Conservation (phyloP, 1,140 invertebrate species). For the Micrasema longulum region DNA sequence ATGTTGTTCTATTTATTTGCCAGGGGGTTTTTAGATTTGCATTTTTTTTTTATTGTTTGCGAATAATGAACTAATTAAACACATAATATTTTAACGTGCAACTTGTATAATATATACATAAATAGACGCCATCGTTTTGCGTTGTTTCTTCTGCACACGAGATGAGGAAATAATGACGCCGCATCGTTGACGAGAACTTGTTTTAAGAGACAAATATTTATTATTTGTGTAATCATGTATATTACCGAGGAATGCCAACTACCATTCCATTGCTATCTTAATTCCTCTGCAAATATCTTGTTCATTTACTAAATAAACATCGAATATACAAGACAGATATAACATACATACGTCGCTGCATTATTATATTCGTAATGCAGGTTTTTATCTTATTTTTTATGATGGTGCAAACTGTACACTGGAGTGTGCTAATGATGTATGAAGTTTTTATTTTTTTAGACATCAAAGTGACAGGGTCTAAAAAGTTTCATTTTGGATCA, state of each 20-base stretch:
- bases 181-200: slow-evolving; percentile 25
- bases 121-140: neutral
- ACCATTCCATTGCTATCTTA: slow-evolving; percentile 16
- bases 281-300: slow-evolving; percentile 10
- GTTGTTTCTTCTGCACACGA: neutral
- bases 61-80: no score
- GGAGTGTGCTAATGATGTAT: no score
- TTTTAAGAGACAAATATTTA: slow-evolving; percentile 8
- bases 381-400: neutral
- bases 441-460: no score
- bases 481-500: no score
- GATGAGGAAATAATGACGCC: slow-evolving; percentile 8
- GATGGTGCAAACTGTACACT: neutral
- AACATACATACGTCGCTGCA: neutral
- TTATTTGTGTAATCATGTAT: slow-evolving; percentile 16
- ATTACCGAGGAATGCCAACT: neutral
- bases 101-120: neutral
- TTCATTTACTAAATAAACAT: slow-evolving; percentile 2
- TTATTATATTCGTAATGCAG: neutral
- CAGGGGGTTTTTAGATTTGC: no score
- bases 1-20: no score
- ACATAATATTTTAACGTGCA: no score
- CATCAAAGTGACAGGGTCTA: no score
- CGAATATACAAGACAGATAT: neutral
- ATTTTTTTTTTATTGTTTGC: no score